Evolutionary conservation across 2,888 invertebrate species (phyloP), one percentile per base, ranked within the genome.

Genomic region (Monoplex corrugatus): DNA sequence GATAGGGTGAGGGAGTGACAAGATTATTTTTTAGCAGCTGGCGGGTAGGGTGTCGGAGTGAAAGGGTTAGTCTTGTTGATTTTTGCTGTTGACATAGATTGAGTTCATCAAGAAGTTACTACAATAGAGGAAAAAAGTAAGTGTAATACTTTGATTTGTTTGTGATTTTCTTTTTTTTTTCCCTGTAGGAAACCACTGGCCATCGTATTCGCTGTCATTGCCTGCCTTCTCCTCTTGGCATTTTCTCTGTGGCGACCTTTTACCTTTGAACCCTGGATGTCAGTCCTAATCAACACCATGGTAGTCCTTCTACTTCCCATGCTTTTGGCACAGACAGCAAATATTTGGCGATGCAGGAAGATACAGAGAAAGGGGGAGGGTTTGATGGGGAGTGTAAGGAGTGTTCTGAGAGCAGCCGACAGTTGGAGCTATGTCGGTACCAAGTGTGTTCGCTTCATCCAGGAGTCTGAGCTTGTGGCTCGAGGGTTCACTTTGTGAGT

Each of bases 401-500:
- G 38, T 1, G 50, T 83, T 16, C 35, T 88, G 35, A 40, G 16
- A 38, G 80, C 35, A 16, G 90, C 90, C 5, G 43, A n/a, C 45
- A 87, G 78, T 6, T 80, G 89, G 45, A 78, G 84, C 10, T 40
- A 75, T 5, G 38, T 87, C 38, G 80, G 80, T 68, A 83, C 75
- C 28, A 91, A 88, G 75, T 86, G 90, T n/a, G 38, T 91, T 19
- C 87, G 90, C 19, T 87, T 91, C n/a, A 75, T 91, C 40, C 87
- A 86, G 50, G 91, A 91, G 85, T 87, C 90, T 44, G 91, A 91
- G 78, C 72, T 91, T 23, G 89, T 91, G 57, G 89, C 90, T 23
- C 68, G 89, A 87, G 91, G 91, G 16, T 91, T 91, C 63, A 90
- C 89, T 35, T 63, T 91, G 91, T 91, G 63, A 89, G 90, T 85